A percentile compares a stretch with the other conserved stretches of the same genome.
These are phyloP conservation scores for Catalaphyllia jardinei DNA, from an alignment of 64 coral and sea anemone genomes.

Conservation along the genomic window DNA sequence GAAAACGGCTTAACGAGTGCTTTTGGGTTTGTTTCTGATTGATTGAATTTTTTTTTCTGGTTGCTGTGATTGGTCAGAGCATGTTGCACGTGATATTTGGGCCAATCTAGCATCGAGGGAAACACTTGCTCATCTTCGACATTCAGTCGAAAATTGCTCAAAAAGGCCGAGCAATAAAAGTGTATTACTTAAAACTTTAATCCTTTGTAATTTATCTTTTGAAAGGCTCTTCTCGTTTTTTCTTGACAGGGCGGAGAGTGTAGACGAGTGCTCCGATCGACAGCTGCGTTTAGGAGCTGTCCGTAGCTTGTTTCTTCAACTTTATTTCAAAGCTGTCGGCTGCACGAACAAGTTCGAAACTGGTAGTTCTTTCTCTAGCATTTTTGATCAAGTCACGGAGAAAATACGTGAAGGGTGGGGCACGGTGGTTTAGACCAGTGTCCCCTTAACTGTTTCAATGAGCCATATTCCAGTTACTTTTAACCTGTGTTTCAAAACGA, in stretches of 20 bases:
- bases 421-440: conserved; percentile 46
- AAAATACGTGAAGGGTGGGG: conserved; percentile 70
- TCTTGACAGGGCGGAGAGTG: conserved; percentile 34
- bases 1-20: not conserved
- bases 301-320: conserved; percentile 64
- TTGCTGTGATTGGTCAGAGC: not conserved
- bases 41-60: too few relatives aligned
- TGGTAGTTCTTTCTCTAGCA: conserved; percentile 63
- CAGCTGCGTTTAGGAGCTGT: conserved; percentile 75
- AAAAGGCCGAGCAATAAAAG: too few relatives aligned
- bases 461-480: not conserved
- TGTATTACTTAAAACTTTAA: not conserved
- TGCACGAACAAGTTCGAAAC: conserved; percentile 56
- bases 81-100: too few relatives aligned
- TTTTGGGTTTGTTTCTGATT: not conserved
- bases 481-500: not conserved
- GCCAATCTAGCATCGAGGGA: too few relatives aligned
- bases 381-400: conserved; percentile 89
- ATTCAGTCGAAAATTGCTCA: too few relatives aligned
- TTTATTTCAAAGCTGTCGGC: conserved; percentile 72
- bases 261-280: conserved; percentile 57
- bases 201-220: not conserved
- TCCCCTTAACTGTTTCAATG: not conserved
- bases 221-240: not conserved
- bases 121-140: too few relatives aligned